Evolutionary conservation across 2,797 vertebrate species (phyloP).

Genomic region (Notamacropus eugenii): DNA sequence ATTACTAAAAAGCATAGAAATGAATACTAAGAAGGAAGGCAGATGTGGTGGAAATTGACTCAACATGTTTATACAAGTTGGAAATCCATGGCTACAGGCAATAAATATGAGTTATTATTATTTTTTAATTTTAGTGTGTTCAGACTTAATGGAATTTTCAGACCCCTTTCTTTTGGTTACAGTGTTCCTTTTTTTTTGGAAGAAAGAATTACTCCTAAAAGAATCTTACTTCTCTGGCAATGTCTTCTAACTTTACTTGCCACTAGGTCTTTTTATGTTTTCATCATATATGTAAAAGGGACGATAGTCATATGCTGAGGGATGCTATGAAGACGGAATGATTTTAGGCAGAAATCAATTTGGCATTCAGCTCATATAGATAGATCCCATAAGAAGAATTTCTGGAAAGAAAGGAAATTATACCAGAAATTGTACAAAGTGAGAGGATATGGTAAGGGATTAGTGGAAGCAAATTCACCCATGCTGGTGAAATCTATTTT

Average conservation of each 20-base stretch:
- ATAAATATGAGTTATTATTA: neutral
- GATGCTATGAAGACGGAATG: too few species aligned
- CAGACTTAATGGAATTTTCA: neutral
- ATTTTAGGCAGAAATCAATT: neutral
- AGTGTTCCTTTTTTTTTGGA: neutral
- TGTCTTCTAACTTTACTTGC: neutral
- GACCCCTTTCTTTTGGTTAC: neutral
- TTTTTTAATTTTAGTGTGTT: rapidly evolving
- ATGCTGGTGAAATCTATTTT: neutral
- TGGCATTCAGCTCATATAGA: neutral
- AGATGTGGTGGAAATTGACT: slow-evolving; percentile 53
- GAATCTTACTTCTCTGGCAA: slow-evolving; percentile 32
- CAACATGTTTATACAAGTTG: neutral
- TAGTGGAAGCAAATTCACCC: neutral
- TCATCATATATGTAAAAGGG: neutral
- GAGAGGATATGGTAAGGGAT: neutral
- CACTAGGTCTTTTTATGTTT: neutral
- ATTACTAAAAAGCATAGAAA: neutral
- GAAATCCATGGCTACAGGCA: neutral
- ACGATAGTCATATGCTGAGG: neutral
- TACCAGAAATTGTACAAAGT: neutral
- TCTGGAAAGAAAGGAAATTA: neutral
- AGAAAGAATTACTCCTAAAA: neutral
- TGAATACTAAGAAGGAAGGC: slow-evolving; percentile 21
- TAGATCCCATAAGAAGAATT: neutral